Percentiles rank a stretch among this genome's conserved stretches.
Evolutionary conservation across 2,113 vertebrate genomes (phyloP).

Genomic region (Struthidea cinerea): DNA sequence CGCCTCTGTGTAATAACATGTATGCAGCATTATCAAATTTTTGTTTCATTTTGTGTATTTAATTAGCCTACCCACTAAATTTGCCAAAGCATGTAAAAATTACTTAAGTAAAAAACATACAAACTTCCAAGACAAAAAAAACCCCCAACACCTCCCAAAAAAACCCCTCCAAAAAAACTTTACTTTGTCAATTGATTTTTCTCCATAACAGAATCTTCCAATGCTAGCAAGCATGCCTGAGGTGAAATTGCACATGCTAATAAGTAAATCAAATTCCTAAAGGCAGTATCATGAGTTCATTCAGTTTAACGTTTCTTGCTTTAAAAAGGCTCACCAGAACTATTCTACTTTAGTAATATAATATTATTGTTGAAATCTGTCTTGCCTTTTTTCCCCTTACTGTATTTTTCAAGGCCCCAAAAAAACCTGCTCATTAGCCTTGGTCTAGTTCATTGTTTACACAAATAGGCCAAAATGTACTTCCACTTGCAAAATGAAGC

Average conservation of each 20-base stretch:
- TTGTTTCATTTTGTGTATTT: neutral
- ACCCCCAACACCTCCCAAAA: no score
- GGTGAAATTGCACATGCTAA: slow-evolving; percentile 17
- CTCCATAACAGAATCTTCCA: neutral
- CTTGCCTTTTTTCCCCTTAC: slow-evolving; percentile 37
- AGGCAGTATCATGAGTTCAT: neutral
- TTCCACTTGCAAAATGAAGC: slow-evolving; percentile 39
- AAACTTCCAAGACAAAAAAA: neutral
- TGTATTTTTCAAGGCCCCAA: slow-evolving; percentile 51
- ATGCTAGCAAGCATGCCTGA: neutral
- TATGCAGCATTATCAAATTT: neutral
- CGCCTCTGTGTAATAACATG: neutral
- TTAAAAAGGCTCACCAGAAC: slow-evolving; percentile 20
- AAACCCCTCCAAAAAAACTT: neutral
- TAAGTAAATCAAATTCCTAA: slow-evolving; percentile 41
- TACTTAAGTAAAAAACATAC: neutral
- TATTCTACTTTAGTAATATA: slow-evolving; percentile 44
- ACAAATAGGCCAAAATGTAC: slow-evolving; percentile 72
- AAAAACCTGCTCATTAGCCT: slow-evolving; percentile 72
- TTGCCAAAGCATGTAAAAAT: neutral
- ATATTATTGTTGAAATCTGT: slow-evolving; percentile 33
- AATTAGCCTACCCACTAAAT: neutral
- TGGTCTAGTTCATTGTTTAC: slow-evolving; percentile 62
- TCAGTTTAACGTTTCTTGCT: slow-evolving; percentile 19
- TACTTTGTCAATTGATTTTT: neutral